Conservation (phyloP, 2,888 invertebrate genomes). For the Ophioninae sp. region DNA sequence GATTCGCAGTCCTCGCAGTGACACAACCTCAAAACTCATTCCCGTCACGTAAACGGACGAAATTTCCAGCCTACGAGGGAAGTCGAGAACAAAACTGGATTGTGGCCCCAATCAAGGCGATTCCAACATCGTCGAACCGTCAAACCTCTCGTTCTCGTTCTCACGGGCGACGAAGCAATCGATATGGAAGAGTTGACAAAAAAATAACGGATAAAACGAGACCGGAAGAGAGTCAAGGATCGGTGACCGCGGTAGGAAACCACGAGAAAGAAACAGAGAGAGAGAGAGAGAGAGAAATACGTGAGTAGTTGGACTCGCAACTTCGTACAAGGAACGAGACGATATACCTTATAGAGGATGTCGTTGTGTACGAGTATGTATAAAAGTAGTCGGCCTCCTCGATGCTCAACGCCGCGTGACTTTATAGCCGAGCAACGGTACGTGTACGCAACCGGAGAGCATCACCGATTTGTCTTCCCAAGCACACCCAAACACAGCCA, state of each 20-base stretch:
- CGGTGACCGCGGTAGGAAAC: constrained; percentile 66
- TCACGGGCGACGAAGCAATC: constrained; percentile 68
- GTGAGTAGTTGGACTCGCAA: constrained; percentile 35
- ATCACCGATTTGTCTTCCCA: constrained; percentile 40
- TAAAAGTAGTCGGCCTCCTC: constrained; percentile 20
- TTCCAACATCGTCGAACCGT: background rate
- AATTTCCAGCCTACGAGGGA: too few relatives aligned
- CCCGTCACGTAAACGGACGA: background rate
- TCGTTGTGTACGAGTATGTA: constrained; percentile 2
- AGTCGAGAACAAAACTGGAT: background rate
- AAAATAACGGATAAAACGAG: constrained; percentile 71
- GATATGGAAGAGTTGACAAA: constrained; percentile 65
- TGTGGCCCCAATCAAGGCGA: background rate
- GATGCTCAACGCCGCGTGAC: constrained; percentile 28
- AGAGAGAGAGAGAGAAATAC: constrained; percentile 46
- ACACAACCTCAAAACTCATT: background rate
- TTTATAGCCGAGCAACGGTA: constrained; percentile 9
- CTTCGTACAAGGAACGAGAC: constrained; percentile 18
- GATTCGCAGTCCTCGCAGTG: background rate
- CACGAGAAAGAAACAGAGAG: constrained; percentile 48
- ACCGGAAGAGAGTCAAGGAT: constrained; percentile 72
- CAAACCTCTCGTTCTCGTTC: constrained; percentile 62
- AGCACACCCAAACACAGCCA: constrained; percentile 27
- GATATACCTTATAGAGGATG: constrained; percentile 11
- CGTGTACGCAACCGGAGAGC: constrained; percentile 43